Evolutionary conservation across 53 echinoderm and acorn worm genomes (phyloP).

Genomic region (Echinarachnius parma): DNA sequence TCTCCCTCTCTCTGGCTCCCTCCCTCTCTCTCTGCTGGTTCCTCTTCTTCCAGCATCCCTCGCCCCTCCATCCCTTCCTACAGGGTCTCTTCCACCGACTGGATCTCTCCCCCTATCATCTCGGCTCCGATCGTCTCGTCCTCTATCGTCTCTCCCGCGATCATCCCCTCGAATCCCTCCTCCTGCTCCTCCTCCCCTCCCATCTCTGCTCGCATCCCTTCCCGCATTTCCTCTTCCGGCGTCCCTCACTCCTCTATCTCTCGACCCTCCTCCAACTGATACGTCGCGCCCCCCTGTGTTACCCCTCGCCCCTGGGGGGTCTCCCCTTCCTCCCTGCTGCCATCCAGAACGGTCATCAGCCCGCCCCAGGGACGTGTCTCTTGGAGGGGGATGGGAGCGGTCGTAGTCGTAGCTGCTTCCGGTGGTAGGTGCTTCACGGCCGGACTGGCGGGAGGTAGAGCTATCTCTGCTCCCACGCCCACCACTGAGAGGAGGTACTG

Average conservation of each 20-base stretch:
- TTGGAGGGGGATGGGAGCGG: constrained; percentile 13
- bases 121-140: background rate
- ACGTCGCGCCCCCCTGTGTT: background rate
- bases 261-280: background rate
- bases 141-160: background rate
- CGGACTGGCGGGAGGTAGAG: constrained; percentile 20
- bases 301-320: constrained; percentile 1
- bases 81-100: background rate
- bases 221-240: constrained; percentile 20
- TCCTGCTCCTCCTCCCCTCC: constrained; percentile 15
- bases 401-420: constrained; percentile 19
- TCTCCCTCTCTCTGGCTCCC: background rate
- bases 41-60: background rate
- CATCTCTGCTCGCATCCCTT: constrained; percentile 1
- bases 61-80: background rate
- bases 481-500: background rate
- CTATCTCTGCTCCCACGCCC: constrained; percentile 6
- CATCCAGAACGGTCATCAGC: constrained; percentile 46
- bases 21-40: background rate
- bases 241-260: background rate
- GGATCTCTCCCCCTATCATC: background rate
- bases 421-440: background rate
- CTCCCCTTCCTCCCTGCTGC: constrained; percentile 29
- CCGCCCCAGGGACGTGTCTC: constrained; percentile 6
- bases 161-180: background rate